Base-by-base conservation (phyloP, 1,140 invertebrate species). In the Amyelois transitella region DNA sequence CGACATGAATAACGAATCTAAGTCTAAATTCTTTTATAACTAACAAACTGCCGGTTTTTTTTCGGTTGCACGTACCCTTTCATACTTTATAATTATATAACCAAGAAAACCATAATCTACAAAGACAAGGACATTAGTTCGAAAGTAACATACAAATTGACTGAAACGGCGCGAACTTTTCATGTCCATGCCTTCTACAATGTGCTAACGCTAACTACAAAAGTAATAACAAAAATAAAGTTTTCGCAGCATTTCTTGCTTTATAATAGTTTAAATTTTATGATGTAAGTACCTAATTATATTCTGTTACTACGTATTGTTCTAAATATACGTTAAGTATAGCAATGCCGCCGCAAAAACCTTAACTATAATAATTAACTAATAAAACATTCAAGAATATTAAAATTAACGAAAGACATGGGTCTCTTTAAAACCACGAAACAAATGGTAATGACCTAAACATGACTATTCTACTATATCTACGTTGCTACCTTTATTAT, bases 391-490 rank as follows among this genome's bases (percentile, higher is more conserved):
- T 18, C 44, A 47, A 19, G 21, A 53, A 17, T 19, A 18, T 54
- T 44, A 45, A 53, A 54, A 47, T 53, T 20, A 44, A 25, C 19
- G 19, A n/a, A 47, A 47, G 20, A 44, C 24, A 28, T 22, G 22
- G 6, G 43, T 24, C 43, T 24, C 28, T 43, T 51, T 20, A 38
- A 22, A 20, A 51, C 28, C 18, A 47, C 28, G 32, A 47, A 54
- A 48, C 47, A 47, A 54, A 54, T 47, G 12, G 22, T 54, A 54
- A 53, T 43, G 43, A 53, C 22, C 52, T 54, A 48, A 52, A 52
- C 14, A 32, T 21, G 24, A 24, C 75, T 78, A 76, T 67, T 28
- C 50, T 52, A 22, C 49, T 51, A 51, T 32, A 52, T 20, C 51
- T 55, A 53, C 43, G 21, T 21, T 14, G 2, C 20, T n/a, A 44